Base-by-base conservation (phyloP, 2,888 invertebrate species). In the Euzophera pinguis region DNA sequence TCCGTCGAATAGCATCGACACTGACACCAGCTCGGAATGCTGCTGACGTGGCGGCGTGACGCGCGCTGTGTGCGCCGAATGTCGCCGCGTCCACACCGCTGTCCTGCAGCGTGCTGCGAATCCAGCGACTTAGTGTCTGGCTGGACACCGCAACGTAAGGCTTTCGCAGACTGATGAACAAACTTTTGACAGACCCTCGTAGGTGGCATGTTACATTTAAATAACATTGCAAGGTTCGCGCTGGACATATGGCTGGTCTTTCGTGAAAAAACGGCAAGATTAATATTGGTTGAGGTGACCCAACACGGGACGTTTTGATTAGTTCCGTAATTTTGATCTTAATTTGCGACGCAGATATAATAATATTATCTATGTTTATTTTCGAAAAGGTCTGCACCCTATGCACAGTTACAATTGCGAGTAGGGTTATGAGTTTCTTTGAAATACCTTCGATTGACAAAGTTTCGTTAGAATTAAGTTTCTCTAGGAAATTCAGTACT, bases 331-430 rank as follows among this genome's bases (percentile, higher is more conserved):
- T 43, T 14, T 35, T 43, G 7, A 53, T 53, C 6, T 6, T 14
- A 27, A 53, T 53, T 3, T 32, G 17, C 7, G 39, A n/a, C 29
- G 14, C 39, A 37, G 16, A 7, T 8, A 39, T 27, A 12, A 6
- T 14, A 3, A 53, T 53, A 16, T 53, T 47, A 32, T 53, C 32
- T 13, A 47, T 16, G 8, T 14, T 12, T 16, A 47, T 53, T 10
- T 32, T 32, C 10, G 32, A 32, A 7, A 32, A 32, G 32, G 32
- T 32, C 10, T 32, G 32, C 7, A 54, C 48, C 35, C 57, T 45
- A 16, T 54, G 57, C 6, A 53, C 57, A 3, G 57, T 57, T 8
- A 32, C 8, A 9, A 57, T 13, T 3, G 55, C 55, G 3, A 57
- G 13, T 5, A 57, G 17, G 16, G 52, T 55, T 0, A 47, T 12